These are phyloP conservation scores for Esox lucius DNA, from an alignment of 2,797 vertebrate genomes.

Conservation along the genomic window DNA sequence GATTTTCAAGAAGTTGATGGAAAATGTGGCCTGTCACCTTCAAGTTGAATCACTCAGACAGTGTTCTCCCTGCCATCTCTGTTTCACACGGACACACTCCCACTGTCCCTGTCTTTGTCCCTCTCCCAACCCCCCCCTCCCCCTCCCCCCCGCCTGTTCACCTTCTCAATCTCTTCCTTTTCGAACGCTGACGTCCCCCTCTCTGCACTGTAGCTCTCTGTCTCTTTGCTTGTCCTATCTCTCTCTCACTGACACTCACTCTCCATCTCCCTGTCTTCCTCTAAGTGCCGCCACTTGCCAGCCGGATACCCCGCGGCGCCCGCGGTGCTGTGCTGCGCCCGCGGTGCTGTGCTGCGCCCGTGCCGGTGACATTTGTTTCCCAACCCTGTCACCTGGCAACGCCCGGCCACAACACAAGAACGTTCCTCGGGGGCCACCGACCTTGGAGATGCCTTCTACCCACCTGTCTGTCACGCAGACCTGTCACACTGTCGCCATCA, in stretches of 20 bases:
- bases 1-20: too few relatives aligned
- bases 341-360: conserved; percentile 18
- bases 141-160: too few relatives aligned
- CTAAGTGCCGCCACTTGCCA: conserved; percentile 6
- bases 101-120: not conserved
- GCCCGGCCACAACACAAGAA: not conserved
- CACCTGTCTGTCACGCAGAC: conserved; percentile 37
- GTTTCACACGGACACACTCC: not conserved
- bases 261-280: not conserved
- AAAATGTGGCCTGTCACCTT: too few relatives aligned
- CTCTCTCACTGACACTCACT: not conserved
- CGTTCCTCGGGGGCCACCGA: conserved; percentile 1
- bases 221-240: not conserved
- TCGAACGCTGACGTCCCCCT: too few relatives aligned
- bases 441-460: conserved; percentile 18
- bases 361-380: conserved; percentile 51
- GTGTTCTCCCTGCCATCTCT: not conserved
- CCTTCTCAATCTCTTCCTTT: too few relatives aligned
- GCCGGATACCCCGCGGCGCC: conserved; percentile 30
- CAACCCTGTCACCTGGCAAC: conserved; percentile 42
- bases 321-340: conserved; percentile 14
- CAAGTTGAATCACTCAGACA: not conserved
- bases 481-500: not conserved
- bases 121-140: not conserved
- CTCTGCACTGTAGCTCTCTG: not conserved